phyloP scores from a whole-genome alignment of 2,113 vertebrate genomes.

The Sciurus niger region DNA sequence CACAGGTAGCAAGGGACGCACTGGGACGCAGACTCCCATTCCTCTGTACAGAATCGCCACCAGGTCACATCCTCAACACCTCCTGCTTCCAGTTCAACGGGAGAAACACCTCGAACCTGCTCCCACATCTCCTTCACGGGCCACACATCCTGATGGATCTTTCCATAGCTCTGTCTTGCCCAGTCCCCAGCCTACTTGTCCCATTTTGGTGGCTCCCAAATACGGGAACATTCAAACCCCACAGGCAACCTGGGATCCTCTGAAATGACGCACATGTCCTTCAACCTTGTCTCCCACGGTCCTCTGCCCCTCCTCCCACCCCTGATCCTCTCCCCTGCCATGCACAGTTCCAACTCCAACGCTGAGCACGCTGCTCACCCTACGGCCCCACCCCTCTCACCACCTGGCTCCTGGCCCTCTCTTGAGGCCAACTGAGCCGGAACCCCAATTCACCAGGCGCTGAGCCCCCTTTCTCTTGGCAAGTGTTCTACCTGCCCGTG shows the following conservation, averaged over 20 bases:
- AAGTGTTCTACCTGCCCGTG: background rate
- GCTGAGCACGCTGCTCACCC: background rate
- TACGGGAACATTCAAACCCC: background rate
- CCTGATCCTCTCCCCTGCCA: background rate
- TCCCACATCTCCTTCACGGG: background rate
- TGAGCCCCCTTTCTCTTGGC: background rate
- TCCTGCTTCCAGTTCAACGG: background rate
- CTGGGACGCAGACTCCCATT: background rate
- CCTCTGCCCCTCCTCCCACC: too few species aligned
- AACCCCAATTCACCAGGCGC: background rate
- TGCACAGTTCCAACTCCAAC: background rate
- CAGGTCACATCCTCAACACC: background rate
- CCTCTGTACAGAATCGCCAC: background rate
- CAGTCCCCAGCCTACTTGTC: fast-evolving
- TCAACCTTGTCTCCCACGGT: background rate
- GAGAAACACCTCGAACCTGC: background rate
- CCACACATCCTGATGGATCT: too few species aligned
- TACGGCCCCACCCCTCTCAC: background rate
- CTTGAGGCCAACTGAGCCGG: background rate
- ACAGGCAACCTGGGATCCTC: background rate
- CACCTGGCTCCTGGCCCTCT: background rate
- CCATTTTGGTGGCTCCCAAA: background rate
- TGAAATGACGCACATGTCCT: background rate
- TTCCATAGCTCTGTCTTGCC: background rate
- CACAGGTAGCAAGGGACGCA: background rate